Conservation (phyloP, 2,113 vertebrate species). For the Tylochromis polylepis region DNA sequence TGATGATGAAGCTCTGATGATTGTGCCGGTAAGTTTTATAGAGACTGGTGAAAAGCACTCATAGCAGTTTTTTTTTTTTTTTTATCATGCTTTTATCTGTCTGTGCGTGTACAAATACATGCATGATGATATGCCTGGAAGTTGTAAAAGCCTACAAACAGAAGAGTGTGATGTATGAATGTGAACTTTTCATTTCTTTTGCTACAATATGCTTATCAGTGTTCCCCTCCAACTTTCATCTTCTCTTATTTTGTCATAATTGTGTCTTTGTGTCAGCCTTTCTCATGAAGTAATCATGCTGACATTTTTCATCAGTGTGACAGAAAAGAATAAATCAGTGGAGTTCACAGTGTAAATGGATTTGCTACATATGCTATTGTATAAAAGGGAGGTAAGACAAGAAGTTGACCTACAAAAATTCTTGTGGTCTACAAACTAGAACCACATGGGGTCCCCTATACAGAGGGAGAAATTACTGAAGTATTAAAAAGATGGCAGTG, state of each 20-base stretch:
- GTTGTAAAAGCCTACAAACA: not conserved
- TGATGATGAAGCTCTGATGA: constrained; percentile 9
- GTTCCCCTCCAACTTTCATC: not conserved
- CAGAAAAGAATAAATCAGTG: not conserved
- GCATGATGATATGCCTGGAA: not conserved
- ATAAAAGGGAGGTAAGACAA: not conserved
- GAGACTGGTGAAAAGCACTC: not conserved
- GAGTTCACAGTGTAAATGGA: not conserved
- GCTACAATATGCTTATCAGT: not conserved
- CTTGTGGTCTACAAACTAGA: not conserved
- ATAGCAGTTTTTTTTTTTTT: not conserved
- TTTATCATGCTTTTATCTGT: constrained; percentile 3
- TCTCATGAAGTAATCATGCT: not conserved
- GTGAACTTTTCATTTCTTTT: not conserved
- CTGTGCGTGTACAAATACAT: not conserved
- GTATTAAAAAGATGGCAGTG: not conserved
- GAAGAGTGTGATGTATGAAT: not conserved
- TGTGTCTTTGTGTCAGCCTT: not conserved
- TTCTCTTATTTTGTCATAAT: not conserved
- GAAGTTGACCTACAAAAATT: not conserved
- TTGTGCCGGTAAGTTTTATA: not conserved
- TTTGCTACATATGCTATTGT: not conserved
- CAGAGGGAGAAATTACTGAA: not conserved
- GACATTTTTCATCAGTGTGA: not conserved
- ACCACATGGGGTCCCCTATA: not conserved